Evolutionary conservation across 2,797 vertebrate species (phyloP).

Genomic region (Hozukius guyotensis): DNA sequence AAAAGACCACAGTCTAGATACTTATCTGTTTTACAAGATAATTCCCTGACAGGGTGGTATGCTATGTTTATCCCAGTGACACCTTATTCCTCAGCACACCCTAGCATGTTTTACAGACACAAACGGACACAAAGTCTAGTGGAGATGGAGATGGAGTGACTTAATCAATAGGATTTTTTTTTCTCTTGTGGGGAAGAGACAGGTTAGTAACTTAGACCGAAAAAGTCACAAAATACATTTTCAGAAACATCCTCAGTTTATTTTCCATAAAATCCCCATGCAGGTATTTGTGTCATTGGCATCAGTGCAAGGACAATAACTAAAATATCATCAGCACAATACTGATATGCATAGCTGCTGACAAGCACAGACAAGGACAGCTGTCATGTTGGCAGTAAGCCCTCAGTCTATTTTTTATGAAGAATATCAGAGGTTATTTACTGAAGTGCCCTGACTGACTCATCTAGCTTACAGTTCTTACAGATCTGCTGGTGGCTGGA

Average conservation of each 20-base stretch:
- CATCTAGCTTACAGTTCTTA: neutral
- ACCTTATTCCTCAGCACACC: neutral
- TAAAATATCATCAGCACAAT: neutral
- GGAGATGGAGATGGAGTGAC: neutral
- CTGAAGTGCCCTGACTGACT: neutral
- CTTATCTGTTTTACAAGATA: slow-evolving; percentile 34
- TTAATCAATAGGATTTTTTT: neutral
- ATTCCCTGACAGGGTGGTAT: neutral
- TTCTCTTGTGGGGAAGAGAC: neutral
- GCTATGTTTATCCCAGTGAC: neutral
- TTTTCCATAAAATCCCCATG: neutral
- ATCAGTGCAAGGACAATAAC: neutral
- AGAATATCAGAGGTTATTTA: neutral
- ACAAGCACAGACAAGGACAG: neutral
- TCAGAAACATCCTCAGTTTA: neutral
- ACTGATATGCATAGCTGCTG: neutral
- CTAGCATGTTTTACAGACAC: neutral
- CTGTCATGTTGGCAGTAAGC: neutral
- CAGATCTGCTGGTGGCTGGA: neutral
- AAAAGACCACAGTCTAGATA: slow-evolving; percentile 31
- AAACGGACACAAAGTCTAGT: neutral
- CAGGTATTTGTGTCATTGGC: neutral
- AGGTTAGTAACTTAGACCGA: neutral
- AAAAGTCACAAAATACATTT: neutral
- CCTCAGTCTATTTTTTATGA: neutral